A percentile compares a stretch with the other conserved stretches of the same genome.
These are phyloP conservation scores for Raja brachyura DNA, from an alignment of 2,113 vertebrate species.

Conservation along the genomic window DNA sequence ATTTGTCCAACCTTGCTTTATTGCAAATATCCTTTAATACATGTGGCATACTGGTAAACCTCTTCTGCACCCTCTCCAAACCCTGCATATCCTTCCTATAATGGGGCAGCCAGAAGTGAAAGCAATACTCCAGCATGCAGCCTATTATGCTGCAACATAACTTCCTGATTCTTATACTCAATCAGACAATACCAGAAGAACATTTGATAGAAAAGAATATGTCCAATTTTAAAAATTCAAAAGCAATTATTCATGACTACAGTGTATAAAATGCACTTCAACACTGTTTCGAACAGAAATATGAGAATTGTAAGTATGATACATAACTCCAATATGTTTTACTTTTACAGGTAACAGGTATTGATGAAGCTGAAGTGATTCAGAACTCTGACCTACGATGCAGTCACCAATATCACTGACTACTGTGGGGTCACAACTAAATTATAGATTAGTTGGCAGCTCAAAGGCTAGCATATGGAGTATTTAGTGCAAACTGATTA, in stretches of 20 bases:
- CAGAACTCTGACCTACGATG: not conserved
- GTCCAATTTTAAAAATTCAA: not conserved
- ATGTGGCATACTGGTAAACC: no score
- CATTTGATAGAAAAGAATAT: not conserved
- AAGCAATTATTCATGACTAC: not conserved
- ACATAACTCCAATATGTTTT: not conserved
- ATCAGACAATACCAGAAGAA: not conserved
- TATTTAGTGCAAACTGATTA: slow-evolving; percentile 23
- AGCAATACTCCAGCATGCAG: no score
- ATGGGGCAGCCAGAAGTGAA: no score
- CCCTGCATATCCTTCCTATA: no score
- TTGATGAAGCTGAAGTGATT: not conserved
- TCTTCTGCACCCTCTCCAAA: no score
- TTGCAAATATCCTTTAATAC: no score
- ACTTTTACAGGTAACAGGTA: not conserved
- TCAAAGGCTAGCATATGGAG: slow-evolving; percentile 3
- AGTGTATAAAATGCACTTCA: not conserved
- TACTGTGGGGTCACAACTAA: slow-evolving; percentile 12
- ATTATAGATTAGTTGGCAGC: slow-evolving; percentile 6
- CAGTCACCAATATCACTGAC: not conserved
- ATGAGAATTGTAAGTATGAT: not conserved
- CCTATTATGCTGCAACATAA: no score
- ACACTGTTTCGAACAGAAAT: not conserved
- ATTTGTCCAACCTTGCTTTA: no score
- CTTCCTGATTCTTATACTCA: no score